These are phyloP conservation scores for Arvicanthis niloticus DNA, from an alignment of 2,113 vertebrate genomes.

Conservation along the genomic window DNA sequence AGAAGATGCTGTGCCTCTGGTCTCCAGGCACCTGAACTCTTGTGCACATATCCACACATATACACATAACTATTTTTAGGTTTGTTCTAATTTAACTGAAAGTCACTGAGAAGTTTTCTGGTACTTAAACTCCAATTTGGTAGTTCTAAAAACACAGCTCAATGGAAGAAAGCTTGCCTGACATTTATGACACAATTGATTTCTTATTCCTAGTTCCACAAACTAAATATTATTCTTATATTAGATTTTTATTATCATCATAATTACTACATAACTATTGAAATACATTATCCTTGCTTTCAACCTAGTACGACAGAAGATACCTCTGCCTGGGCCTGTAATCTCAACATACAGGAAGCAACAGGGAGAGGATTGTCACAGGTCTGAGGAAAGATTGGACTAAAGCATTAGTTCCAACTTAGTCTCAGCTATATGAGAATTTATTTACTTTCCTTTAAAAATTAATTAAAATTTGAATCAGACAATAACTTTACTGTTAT, in stretches of 20 bases:
- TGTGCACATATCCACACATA: background rate
- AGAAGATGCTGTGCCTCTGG: background rate
- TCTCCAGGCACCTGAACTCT: background rate
- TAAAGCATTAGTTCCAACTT: background rate
- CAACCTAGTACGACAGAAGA: background rate
- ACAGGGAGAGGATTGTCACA: background rate
- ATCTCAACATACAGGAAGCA: background rate
- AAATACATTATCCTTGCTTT: background rate
- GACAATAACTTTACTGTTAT: background rate
- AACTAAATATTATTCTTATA: background rate
- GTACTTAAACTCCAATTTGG: too few relatives aligned
- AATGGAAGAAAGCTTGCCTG: background rate
- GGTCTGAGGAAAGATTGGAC: background rate
- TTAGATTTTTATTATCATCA: background rate
- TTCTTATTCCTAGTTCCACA: background rate
- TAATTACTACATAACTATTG: too few relatives aligned
- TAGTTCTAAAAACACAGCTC: too few relatives aligned
- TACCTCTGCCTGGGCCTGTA: background rate
- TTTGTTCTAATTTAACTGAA: background rate
- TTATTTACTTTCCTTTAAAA: background rate
- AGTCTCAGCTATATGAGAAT: background rate
- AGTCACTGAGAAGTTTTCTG: background rate
- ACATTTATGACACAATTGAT: background rate
- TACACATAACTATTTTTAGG: background rate
- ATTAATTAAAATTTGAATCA: background rate